Conservation (phyloP, 1,140 invertebrate genomes). For the Pachypsylla venusta region DNA sequence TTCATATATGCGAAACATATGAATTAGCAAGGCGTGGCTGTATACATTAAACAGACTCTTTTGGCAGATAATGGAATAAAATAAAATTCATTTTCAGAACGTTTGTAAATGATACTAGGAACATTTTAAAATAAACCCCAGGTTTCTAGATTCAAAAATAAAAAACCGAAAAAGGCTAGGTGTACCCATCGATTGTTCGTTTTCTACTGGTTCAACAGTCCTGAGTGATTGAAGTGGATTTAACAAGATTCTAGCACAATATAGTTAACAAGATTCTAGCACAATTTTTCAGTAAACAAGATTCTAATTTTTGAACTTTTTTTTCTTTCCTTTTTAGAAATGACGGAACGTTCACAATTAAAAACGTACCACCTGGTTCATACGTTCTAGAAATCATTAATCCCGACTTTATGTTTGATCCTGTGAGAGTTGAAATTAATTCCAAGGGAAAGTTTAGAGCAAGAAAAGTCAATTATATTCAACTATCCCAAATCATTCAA, state of each 20-base stretch:
- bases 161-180: neutral
- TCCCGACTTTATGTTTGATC: constrained; percentile 82
- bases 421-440: constrained; percentile 86
- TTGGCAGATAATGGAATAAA: too few relatives aligned
- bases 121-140: too few relatives aligned
- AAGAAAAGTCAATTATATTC: constrained; percentile 85
- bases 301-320: neutral
- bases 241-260: too few relatives aligned
- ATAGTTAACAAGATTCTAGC: neutral
- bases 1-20: too few relatives aligned
- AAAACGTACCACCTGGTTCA: constrained; percentile 82
- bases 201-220: neutral
- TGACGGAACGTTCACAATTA: constrained; percentile 85
- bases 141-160: too few relatives aligned
- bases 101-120: neutral
- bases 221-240: neutral
- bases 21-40: too few relatives aligned
- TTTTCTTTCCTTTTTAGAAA: constrained; percentile 38
- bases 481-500: constrained; percentile 72
- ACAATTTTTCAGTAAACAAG: neutral
- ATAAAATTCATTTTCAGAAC: too few relatives aligned
- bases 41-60: too few relatives aligned
- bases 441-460: constrained; percentile 92
- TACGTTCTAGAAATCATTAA: constrained; percentile 88
- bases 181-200: neutral